Evolutionary conservation across 2,888 invertebrate genomes (phyloP).

Genomic region (Monoplex corrugatus): DNA sequence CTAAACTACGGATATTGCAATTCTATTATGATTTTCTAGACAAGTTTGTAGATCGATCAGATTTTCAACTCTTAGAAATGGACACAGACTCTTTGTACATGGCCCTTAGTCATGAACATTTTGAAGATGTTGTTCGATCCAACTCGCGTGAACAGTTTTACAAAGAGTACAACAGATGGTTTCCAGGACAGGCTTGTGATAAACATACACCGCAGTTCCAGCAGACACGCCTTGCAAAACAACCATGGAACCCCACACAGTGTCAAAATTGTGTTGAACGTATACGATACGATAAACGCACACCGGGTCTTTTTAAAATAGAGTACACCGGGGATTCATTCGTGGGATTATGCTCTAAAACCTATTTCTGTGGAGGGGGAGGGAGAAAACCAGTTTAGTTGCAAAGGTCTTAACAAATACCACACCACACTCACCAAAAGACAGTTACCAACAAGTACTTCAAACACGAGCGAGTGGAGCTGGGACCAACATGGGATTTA

Average conservation of each 20-base stretch:
- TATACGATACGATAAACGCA: constrained; percentile 25
- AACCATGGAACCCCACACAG: neutral
- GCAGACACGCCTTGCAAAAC: neutral
- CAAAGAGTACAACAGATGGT: constrained; percentile 11
- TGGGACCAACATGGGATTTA: constrained; percentile 37
- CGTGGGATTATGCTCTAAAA: constrained; percentile 50
- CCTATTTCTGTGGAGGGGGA: constrained; percentile 20
- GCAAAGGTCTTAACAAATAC: constrained; percentile 33
- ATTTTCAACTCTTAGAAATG: constrained; percentile 18
- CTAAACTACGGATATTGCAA: constrained; percentile 54
- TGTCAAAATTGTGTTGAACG: neutral
- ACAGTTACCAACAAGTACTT: constrained; percentile 4
- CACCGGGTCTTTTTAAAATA: constrained; percentile 52
- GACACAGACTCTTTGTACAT: constrained; percentile 34
- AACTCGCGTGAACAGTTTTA: constrained; percentile 25
- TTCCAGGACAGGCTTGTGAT: constrained; percentile 10
- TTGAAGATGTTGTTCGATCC: neutral
- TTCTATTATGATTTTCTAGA: constrained; percentile 59
- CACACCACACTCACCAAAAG: neutral
- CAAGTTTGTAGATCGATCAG: constrained; percentile 6
- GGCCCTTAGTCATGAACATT: neutral
- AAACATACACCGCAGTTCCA: neutral
- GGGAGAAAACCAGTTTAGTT: neutral
- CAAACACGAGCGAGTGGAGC: neutral
- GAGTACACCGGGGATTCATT: constrained; percentile 42